These are phyloP conservation scores for Vanessa atalanta DNA, from an alignment of 1,140 invertebrate species.

Conservation along the genomic window DNA sequence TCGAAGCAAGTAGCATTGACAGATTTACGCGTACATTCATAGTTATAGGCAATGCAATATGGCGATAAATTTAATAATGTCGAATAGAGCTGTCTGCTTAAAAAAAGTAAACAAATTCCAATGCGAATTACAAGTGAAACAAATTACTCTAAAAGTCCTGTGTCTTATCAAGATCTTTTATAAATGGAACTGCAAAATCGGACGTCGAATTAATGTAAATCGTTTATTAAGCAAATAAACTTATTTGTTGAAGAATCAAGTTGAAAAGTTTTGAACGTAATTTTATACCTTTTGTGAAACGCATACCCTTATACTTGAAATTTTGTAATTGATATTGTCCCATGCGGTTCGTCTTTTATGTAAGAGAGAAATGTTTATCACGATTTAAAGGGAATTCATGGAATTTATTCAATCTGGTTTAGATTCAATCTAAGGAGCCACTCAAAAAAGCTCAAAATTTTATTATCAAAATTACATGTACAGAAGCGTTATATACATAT, in stretches of 20 bases:
- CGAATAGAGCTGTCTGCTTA: not conserved
- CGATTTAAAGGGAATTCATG: not conserved
- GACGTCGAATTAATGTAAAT: not conserved
- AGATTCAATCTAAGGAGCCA: no score
- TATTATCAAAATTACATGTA: no score
- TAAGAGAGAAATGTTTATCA: not conserved
- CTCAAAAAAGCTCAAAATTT: no score
- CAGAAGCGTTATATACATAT: no score
- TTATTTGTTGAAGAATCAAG: not conserved
- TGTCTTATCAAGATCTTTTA: not conserved
- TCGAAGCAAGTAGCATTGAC: not conserved
- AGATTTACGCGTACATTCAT: not conserved
- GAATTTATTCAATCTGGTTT: not conserved
- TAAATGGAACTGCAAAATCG: not conserved
- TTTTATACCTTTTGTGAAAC: not conserved
- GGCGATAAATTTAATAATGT: constrained; percentile 5
- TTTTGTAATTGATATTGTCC: constrained; percentile 7
- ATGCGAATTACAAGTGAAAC: not conserved
- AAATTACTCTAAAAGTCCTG: not conserved
- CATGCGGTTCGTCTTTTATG: not conserved
- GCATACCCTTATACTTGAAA: not conserved
- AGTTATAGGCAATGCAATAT: not conserved
- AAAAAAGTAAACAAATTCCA: not conserved
- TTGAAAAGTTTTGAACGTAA: not conserved
- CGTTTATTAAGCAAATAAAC: not conserved